phyloP scores from a whole-genome alignment of 2,797 vertebrate genomes.

The Fringilla coelebs region DNA sequence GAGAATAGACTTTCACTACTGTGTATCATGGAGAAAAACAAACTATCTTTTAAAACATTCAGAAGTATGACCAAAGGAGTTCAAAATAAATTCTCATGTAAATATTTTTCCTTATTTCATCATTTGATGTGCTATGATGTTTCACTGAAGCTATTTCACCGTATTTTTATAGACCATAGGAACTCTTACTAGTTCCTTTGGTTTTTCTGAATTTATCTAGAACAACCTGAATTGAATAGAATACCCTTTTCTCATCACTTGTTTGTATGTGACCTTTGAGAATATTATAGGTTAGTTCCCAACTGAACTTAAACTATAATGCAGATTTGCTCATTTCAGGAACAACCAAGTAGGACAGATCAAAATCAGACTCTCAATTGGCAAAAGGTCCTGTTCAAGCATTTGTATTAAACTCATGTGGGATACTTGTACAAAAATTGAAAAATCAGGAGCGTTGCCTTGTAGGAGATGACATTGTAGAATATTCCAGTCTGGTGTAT shows the following conservation, averaged over 20 bases:
- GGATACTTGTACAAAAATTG: neutral
- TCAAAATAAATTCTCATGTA: neutral
- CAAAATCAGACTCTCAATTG: neutral
- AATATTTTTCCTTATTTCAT: neutral
- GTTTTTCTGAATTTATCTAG: neutral
- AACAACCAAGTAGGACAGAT: neutral
- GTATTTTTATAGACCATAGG: neutral
- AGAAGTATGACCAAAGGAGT: neutral
- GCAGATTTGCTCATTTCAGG: neutral
- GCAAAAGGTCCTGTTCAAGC: neutral
- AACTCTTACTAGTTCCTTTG: neutral
- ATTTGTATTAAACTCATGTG: neutral
- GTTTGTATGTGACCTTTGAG: neutral
- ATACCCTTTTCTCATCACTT: neutral
- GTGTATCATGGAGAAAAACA: neutral
- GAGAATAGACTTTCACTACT: neutral
- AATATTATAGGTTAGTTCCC: neutral
- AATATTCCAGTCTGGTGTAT: neutral
- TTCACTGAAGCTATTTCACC: neutral
- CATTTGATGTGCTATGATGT: neutral
- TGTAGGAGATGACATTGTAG: rapidly evolving
- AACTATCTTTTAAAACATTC: neutral
- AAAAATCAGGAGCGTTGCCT: neutral
- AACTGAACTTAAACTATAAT: neutral
- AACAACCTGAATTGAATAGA: neutral